A percentile compares a stretch with the other conserved stretches of the same genome.
These are phyloP conservation scores for Etia nguti DNA, from an alignment of 2,113 vertebrate genomes.

Conservation along the genomic window DNA sequence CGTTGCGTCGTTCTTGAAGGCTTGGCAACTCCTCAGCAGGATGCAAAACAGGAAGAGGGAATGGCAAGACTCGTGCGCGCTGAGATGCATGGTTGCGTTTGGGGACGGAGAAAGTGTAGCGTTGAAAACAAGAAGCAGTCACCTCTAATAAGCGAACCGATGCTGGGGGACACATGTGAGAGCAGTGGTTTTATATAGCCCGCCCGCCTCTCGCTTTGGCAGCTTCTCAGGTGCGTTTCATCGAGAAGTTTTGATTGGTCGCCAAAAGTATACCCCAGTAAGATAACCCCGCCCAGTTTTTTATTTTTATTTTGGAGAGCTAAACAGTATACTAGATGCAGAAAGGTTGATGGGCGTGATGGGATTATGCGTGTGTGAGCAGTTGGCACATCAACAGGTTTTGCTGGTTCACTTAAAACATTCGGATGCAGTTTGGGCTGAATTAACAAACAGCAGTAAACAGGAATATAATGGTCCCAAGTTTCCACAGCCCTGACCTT, in stretches of 20 bases:
- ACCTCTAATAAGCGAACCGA: neutral
- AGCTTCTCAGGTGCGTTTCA: conserved; percentile 84
- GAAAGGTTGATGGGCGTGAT: neutral
- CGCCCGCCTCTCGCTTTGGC: conserved; percentile 73
- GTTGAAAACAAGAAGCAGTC: neutral
- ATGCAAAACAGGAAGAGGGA: conserved; percentile 78
- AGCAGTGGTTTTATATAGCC: conserved; percentile 70
- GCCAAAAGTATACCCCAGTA: neutral
- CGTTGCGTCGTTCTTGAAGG: conserved; percentile 91
- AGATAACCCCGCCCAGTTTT: conserved; percentile 20
- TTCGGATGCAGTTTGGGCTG: neutral
- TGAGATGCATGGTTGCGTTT: conserved; percentile 75
- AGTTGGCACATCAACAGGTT: neutral
- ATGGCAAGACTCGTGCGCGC: conserved; percentile 72
- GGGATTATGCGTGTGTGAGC: neutral
- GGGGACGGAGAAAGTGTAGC: neutral
- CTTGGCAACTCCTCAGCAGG: conserved; percentile 78
- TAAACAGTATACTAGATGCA: neutral
- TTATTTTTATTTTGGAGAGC: neutral
- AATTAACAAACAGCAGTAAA: neutral
- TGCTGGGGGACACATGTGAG: neutral
- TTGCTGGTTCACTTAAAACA: neutral
- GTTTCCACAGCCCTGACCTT: neutral
- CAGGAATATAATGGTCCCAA: neutral
- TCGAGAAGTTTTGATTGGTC: conserved; percentile 73